These are phyloP conservation scores for Eclectus roratus DNA, from an alignment of 2,113 vertebrate species.

Conservation along the genomic window DNA sequence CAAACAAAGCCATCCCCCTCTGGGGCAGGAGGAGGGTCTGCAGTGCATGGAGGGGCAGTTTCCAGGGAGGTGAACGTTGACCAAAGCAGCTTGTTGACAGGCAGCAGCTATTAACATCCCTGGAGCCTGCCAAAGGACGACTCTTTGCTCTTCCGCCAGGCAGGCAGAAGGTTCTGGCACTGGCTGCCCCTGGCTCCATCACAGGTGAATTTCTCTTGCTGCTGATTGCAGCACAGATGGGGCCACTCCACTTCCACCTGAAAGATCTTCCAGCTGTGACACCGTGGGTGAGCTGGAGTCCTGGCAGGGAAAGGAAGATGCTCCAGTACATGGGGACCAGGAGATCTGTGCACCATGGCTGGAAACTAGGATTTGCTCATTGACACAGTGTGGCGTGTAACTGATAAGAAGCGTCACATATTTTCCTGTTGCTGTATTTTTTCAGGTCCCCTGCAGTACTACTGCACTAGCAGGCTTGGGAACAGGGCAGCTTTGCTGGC, in stretches of 20 bases:
- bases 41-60: not conserved
- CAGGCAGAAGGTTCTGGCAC: not conserved
- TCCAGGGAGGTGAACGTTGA: not conserved
- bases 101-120: not conserved
- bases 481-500: not conserved
- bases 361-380: not conserved
- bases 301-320: not conserved
- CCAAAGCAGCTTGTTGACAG: not conserved
- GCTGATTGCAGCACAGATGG: rapidly evolving
- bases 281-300: not conserved
- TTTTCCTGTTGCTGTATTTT: not conserved
- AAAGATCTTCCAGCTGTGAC: not conserved
- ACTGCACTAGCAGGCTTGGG: not conserved
- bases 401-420: not conserved
- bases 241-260: not conserved
- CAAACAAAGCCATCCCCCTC: not conserved
- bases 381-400: not conserved
- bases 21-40: not conserved
- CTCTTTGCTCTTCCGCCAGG: not conserved
- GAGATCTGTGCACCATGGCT: not conserved
- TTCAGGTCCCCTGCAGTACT: not conserved
- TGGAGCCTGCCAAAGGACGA: not conserved
- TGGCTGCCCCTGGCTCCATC: not conserved
- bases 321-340: not conserved
- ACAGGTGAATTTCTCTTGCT: not conserved